Base-by-base conservation (phyloP, 2,113 vertebrate species). In the Phylloscopus trochilus region DNA sequence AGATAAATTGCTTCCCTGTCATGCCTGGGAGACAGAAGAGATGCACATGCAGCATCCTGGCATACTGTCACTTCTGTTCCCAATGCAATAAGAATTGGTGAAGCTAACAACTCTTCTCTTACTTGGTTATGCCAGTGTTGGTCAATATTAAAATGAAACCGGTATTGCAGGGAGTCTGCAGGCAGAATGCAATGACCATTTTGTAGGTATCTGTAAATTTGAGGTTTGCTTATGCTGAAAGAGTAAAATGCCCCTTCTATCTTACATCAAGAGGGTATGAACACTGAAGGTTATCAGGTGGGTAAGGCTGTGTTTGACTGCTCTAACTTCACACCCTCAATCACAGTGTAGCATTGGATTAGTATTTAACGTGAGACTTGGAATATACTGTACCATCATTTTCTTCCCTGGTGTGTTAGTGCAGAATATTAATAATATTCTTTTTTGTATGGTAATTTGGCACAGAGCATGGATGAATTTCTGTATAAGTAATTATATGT, bases 1-100 rank as follows among this genome's bases (percentile, higher is more conserved):
- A 87, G 86, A 91, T 92, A 84, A 97, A 89, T 87, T 69, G 22
- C 78, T 95, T 93, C 69, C 49, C 63, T 79, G 31, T 77, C 84
- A 60, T 67, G 30, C 43, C 47, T 72, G 10, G 63, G 73, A 93
- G 56, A 87, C 21, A 94, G 78, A 93, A 93, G 84, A 31, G 35
- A 35, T 41, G 33, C n/a, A 39, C 67, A 75, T 79, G 46, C 49
- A 75, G 77, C 43, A 52, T n/a, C 55, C 41, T 89, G 68, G 73
- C 62, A 90, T 52, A 47, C 37, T 64, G 35, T 77, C 47, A 60
- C 46, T 79, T 74, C 75, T 86, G 68, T 44, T 92, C 70, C 49
- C 43, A 53, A 11, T 0, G 13, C 23, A 68, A 46, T 7, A 89
- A 72, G 52, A 90, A 91, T 52, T 69, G 83, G 51, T 86, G 87